phyloP scores from a whole-genome alignment of 2,797 vertebrate genomes.

The Myotis pilosus region DNA sequence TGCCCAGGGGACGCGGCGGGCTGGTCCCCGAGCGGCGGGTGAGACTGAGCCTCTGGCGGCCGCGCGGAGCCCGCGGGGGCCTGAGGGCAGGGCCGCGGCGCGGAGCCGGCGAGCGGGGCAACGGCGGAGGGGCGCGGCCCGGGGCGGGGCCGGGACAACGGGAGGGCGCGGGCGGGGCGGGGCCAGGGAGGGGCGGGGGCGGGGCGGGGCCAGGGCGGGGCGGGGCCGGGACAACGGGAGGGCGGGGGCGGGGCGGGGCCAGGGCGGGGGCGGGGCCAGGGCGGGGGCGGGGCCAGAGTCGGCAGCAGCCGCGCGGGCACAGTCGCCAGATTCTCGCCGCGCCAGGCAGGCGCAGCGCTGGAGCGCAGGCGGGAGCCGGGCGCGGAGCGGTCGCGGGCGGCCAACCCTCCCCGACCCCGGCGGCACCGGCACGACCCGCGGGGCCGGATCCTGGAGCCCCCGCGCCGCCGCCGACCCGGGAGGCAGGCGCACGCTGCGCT shows the following conservation, averaged over 20 bases:
- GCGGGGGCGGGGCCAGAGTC: not conserved
- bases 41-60: conserved; percentile 11
- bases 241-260: too few relatives aligned
- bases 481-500: not conserved
- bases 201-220: not conserved
- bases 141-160: conserved; percentile 40
- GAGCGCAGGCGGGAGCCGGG: accelerated
- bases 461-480: not conserved
- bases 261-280: not conserved
- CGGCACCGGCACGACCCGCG: not conserved
- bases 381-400: not conserved
- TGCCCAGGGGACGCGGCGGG: conserved; percentile 66
- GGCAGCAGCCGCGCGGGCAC: not conserved
- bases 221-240: too few relatives aligned
- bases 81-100: conserved; percentile 43
- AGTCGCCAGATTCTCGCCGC: not conserved
- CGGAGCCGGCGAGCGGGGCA: not conserved
- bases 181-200: not conserved
- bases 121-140: conserved; percentile 68
- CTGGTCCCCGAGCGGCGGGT: conserved; percentile 22
- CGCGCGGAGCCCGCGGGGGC: conserved; percentile 21
- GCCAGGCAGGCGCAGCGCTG: not conserved
- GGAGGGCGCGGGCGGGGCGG: not conserved
- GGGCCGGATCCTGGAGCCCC: not conserved
- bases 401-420: not conserved